Base-by-base conservation (phyloP, 2,113 vertebrate genomes). In the Solea solea region DNA sequence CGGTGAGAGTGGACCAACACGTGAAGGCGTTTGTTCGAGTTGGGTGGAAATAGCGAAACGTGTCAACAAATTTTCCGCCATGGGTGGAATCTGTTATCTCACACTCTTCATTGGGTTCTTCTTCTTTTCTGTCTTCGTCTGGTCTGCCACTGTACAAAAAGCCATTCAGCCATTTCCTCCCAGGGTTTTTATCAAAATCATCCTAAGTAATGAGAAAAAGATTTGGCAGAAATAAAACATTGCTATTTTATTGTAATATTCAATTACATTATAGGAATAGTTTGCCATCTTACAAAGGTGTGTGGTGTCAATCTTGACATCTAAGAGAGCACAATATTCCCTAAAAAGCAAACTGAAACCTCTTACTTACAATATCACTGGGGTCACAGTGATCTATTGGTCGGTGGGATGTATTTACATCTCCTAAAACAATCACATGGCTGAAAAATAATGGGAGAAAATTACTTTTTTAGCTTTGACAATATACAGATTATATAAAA, bases 361-460 rank as follows among this genome's bases (percentile, higher is more conserved):
- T 9, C 55, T 54, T 70, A 92, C 95, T 94, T 93, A 95, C 95
- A 86, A 89, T 72, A 56, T 94, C 94, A 76, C 69, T 79, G 28
- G 95, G 94, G 72, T 97, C 94, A 82, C 96, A 96, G 87, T 96
- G 95, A 84, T 97, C 96, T 78, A 96, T 94, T 25, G 76, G 92
- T 52, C 83, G 90, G 54, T 97, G 95, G 54, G 96, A 95, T 16
- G 94, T 96, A 70, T 97, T 97, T 60, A 97, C 83, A 69, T 97
- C 96, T 59, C 96, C 96, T 82, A 97, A 86, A 81, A 97, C 88
- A 49, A 97, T 94, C 58, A 97, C 95, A 51, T 94, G 93, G 75
- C 96, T 97, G 82, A 64, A 93, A 77, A 52, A 42, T 8, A n/a
- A n/a, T 8, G n/a, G 88, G 3, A 56, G 76, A 64, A 14, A 44